Evolutionary conservation across 2,888 invertebrate species (phyloP).

Genomic region (Nephrotoma flavescens): DNA sequence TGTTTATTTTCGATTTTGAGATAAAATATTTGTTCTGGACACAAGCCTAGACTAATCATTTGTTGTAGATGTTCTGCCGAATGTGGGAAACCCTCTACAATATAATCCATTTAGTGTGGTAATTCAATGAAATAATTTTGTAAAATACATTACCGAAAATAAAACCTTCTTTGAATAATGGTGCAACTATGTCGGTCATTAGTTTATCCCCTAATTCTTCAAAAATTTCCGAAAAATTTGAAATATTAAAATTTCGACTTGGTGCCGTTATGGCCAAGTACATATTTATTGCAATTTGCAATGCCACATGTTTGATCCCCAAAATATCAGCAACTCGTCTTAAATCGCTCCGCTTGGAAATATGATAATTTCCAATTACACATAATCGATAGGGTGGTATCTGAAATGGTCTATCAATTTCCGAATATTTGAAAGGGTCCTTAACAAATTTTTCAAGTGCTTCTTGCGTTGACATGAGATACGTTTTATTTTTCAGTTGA

Average conservation of each 20-base stretch:
- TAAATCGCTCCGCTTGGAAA: background rate
- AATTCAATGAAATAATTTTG: background rate
- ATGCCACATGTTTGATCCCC: background rate
- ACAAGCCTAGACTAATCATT: background rate
- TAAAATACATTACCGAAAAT: background rate
- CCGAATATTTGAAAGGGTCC: background rate
- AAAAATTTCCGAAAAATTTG: background rate
- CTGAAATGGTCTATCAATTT: background rate
- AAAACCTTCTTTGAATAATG: background rate
- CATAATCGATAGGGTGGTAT: background rate
- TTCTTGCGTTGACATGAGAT: background rate
- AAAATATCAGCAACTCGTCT: background rate
- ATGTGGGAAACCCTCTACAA: background rate
- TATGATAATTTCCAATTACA: background rate
- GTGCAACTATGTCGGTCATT: background rate
- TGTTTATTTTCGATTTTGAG: background rate
- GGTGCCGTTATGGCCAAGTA: no score
- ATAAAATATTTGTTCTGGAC: background rate
- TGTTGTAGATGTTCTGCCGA: background rate
- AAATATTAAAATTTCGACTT: background rate
- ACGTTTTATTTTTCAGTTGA: background rate
- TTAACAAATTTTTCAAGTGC: background rate
- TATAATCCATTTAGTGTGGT: background rate
- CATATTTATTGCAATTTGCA: background rate
- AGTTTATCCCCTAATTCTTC: background rate